A percentile compares a stretch with the other conserved stretches of the same genome.
Evolutionary conservation across 2,797 vertebrate genomes (phyloP).

Genomic region (Epinephelus coioides): DNA sequence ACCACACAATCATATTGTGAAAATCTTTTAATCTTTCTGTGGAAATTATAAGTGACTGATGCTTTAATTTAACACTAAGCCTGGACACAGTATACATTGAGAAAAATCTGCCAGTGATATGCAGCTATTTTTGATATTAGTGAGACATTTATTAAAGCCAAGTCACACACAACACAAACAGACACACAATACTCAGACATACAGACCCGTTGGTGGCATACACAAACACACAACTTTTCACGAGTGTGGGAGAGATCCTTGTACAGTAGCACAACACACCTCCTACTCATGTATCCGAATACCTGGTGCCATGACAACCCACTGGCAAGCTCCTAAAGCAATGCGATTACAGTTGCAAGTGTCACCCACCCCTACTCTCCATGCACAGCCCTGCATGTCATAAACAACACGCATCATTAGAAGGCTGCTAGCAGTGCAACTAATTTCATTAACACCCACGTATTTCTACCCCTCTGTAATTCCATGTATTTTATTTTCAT

Average conservation of each 20-base stretch:
- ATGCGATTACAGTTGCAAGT: constrained; percentile 52
- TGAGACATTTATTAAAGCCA: constrained; percentile 14
- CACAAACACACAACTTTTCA: constrained; percentile 45
- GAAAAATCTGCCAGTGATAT: background rate
- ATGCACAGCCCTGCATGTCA: constrained; percentile 17
- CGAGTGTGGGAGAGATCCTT: constrained; percentile 55
- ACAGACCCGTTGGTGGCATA: constrained; percentile 16
- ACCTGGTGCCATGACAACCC: constrained; percentile 85
- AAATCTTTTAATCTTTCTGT: background rate
- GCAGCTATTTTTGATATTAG: constrained; percentile 28
- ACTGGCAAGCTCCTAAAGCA: constrained; percentile 55
- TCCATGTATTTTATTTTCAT: background rate
- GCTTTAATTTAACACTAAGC: background rate
- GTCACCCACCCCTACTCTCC: constrained; percentile 36
- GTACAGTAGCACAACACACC: constrained; percentile 59
- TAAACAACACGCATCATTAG: constrained; percentile 37
- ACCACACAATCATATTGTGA: background rate
- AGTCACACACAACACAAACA: background rate
- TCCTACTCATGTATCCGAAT: constrained; percentile 78
- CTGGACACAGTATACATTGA: background rate
- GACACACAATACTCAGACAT: constrained; percentile 14
- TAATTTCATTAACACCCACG: background rate
- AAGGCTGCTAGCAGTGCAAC: background rate
- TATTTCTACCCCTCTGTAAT: background rate
- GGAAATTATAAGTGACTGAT: background rate